These are phyloP conservation scores for Xylophagus ater DNA, from an alignment of 2,888 invertebrate genomes.

Conservation along the genomic window DNA sequence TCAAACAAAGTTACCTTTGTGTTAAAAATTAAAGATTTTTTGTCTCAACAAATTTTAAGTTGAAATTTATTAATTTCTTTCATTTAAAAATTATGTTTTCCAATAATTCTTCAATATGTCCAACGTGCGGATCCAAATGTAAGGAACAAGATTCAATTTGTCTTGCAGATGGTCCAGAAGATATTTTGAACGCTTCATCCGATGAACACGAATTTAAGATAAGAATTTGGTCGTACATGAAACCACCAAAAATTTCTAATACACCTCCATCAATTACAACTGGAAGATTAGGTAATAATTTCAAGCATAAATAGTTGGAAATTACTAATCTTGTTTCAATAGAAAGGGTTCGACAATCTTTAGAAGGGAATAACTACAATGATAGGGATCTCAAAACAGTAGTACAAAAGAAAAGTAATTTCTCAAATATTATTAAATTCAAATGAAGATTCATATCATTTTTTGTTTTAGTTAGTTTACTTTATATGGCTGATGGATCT, in stretches of 20 bases:
- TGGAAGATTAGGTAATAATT: slow-evolving; percentile 10
- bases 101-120: too few species aligned
- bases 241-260: slow-evolving; percentile 13
- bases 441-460: background rate
- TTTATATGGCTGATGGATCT: slow-evolving; percentile 6
- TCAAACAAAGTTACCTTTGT: too few species aligned
- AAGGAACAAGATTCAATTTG: background rate
- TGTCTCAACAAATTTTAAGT: too few species aligned
- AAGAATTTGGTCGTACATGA: slow-evolving; percentile 13
- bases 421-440: background rate
- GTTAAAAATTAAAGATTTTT: too few species aligned
- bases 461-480: slow-evolving; percentile 10
- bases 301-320: background rate
- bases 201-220: slow-evolving; percentile 6
- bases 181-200: background rate
- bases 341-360: slow-evolving; percentile 11
- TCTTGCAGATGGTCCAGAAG: slow-evolving; percentile 1
- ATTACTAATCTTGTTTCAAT: background rate
- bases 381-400: slow-evolving; percentile 3
- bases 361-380: background rate
- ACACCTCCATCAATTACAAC: slow-evolving; percentile 7
- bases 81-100: too few species aligned
- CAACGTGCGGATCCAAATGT: background rate
- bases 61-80: too few species aligned
- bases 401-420: slow-evolving; percentile 12